phyloP scores from a whole-genome alignment of 1,140 invertebrate species.

The Calliphora vicina region DNA sequence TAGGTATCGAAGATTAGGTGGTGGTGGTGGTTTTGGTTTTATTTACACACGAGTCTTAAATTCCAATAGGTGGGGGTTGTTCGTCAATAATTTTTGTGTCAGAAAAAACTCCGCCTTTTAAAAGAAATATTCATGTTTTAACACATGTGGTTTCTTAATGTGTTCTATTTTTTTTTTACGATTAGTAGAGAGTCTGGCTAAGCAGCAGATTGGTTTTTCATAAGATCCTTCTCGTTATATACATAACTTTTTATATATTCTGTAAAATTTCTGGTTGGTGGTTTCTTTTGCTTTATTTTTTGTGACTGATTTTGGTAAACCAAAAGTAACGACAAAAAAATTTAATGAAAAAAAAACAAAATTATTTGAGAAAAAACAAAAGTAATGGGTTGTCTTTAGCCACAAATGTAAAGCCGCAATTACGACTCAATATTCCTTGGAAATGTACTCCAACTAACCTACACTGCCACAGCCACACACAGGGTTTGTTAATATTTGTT shows the following conservation, averaged over 20 bases:
- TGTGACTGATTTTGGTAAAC: background rate
- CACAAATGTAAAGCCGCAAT: conserved; percentile 61
- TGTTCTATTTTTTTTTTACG: background rate
- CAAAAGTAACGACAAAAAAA: conserved; percentile 15
- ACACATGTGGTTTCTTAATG: conserved; percentile 28
- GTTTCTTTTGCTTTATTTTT: background rate
- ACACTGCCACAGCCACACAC: background rate
- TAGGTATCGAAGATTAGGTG: background rate
- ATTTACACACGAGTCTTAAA: background rate
- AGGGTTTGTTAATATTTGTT: background rate
- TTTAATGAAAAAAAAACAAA: background rate
- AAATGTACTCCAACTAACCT: background rate
- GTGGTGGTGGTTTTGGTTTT: background rate
- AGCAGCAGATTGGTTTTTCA: background rate
- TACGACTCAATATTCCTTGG: conserved; percentile 19
- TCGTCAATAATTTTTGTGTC: background rate
- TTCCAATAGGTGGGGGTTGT: background rate
- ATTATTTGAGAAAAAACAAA: background rate
- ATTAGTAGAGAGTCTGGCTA: background rate
- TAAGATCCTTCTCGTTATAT: background rate
- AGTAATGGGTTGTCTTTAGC: conserved; percentile 53
- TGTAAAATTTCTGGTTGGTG: background rate
- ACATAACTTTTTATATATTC: background rate
- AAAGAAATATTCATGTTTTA: background rate
- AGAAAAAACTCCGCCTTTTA: conserved; percentile 8